Evolutionary conservation across 2,888 invertebrate species (phyloP).

Genomic region (Unio delphinus): DNA sequence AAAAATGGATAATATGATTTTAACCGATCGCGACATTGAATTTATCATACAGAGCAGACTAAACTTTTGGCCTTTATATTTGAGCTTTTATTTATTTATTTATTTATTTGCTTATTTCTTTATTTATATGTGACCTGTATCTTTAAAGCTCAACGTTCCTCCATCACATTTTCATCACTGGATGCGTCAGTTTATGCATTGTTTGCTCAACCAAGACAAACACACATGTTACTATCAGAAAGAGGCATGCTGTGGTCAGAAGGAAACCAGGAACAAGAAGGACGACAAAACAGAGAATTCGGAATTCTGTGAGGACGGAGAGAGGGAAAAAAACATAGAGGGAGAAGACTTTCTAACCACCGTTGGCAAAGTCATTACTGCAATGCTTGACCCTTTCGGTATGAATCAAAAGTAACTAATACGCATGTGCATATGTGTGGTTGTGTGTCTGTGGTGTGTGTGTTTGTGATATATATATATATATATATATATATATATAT

Average conservation of each 20-base stretch:
- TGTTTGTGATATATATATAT: too few species aligned
- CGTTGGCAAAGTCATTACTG: constrained; percentile 73
- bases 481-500: too few species aligned
- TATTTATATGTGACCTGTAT: too few species aligned
- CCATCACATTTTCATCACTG: constrained; percentile 62
- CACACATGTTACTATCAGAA: constrained; percentile 17
- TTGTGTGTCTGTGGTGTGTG: too few species aligned
- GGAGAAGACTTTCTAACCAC: constrained; percentile 69
- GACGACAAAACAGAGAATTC: constrained; percentile 26
- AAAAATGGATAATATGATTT: too few species aligned
- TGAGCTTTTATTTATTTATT: too few species aligned
- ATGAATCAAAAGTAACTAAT: constrained; percentile 10
- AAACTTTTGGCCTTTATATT: too few species aligned
- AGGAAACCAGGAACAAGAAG: constrained; percentile 9
- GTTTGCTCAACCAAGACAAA: constrained; percentile 46
- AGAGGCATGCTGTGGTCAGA: constrained; percentile 2
- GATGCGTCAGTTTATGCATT: constrained; percentile 58
- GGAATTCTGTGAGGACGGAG: constrained; percentile 23
- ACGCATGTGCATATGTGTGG: too few species aligned
- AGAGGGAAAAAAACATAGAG: constrained; percentile 22
- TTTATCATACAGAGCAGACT: too few species aligned
- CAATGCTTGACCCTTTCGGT: constrained; percentile 75
- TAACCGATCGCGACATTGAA: too few species aligned
- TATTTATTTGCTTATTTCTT: too few species aligned
- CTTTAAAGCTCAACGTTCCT: constrained; percentile 36